Base-by-base conservation (phyloP, 30 jellyfish, hydroid and myxozoan genomes). In the Chironex yamaguchii region DNA sequence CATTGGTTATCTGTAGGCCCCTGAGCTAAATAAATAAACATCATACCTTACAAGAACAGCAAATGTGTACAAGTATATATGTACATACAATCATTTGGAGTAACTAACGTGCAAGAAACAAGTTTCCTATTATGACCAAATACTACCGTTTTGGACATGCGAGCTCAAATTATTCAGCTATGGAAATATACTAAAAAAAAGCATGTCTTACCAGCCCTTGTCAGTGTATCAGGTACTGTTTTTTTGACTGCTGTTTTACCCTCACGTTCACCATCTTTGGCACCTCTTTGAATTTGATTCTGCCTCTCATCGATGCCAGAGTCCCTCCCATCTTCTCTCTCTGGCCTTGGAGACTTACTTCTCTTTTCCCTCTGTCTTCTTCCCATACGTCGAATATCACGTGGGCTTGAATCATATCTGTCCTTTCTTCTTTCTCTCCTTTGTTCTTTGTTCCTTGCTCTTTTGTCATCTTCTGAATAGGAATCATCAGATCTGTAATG, bases 161-260 rank as follows among this genome's bases (percentile, higher is more conserved):
- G n/a, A n/a, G n/a, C n/a, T n/a, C n/a, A n/a, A n/a, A n/a, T n/a
- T n/a, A n/a, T n/a, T n/a, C n/a, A n/a, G n/a, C n/a, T n/a, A n/a
- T n/a, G n/a, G n/a, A n/a, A n/a, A n/a, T n/a, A n/a, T n/a, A n/a
- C n/a, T n/a, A n/a, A n/a, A n/a, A n/a, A n/a, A n/a, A n/a, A n/a
- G n/a, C n/a, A n/a, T n/a, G 2, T 1, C 66, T 54, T 28, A 93
- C 98, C 98, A 52, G 98, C 85, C 62, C 92, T 74, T 62, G 98
- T 93, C 50, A 93, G 86, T 20, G 88, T 82, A 77, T 93, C 98
- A 69, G 70, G 70, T 32, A 77, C 53, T 68, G 96, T 73, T 54
- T 87, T 93, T 62, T 82, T 82, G 72, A 82, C 70, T 58, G 71
- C 87, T 22, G 52, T 30, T 9, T 11, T 21, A 14, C 21, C 33